A percentile compares a stretch with the other conserved stretches of the same genome.
Evolutionary conservation across 2,888 invertebrate genomes (phyloP).

Genomic region (Ophioninae sp.): DNA sequence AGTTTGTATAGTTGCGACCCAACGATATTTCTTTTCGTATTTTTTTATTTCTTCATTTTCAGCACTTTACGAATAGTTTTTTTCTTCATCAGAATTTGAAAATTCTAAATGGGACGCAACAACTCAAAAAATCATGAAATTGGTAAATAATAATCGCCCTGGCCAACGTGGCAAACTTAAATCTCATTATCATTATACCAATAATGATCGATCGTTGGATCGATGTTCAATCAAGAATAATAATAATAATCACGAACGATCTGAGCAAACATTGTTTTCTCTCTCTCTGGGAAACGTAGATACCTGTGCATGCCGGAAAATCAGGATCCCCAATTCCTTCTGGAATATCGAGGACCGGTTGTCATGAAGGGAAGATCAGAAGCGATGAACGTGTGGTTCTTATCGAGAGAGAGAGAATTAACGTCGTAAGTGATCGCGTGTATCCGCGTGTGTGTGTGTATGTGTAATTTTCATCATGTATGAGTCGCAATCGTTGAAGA

Average conservation of each 20-base stretch:
- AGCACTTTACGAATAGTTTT: no score
- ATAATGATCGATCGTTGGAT: neutral
- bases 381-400: conserved; percentile 96
- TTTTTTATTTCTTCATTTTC: no score
- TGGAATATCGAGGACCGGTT: conserved; percentile 93
- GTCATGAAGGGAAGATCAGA: conserved; percentile 96
- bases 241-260: neutral
- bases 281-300: conserved; percentile 80
- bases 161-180: no score
- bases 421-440: conserved; percentile 67
- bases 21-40: no score
- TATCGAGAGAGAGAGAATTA: conserved; percentile 82
- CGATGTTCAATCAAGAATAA: neutral
- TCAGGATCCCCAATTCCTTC: conserved; percentile 90
- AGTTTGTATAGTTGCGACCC: no score
- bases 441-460: conserved; percentile 30
- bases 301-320: conserved; percentile 91
- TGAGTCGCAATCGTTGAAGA: conserved; percentile 22
- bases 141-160: no score
- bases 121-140: no score
- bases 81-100: no score
- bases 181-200: neutral
- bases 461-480: neutral
- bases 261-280: neutral
- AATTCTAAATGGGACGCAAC: no score